Base-by-base conservation (phyloP, 2,888 invertebrate species). In the Zootermopsis nevadensis region DNA sequence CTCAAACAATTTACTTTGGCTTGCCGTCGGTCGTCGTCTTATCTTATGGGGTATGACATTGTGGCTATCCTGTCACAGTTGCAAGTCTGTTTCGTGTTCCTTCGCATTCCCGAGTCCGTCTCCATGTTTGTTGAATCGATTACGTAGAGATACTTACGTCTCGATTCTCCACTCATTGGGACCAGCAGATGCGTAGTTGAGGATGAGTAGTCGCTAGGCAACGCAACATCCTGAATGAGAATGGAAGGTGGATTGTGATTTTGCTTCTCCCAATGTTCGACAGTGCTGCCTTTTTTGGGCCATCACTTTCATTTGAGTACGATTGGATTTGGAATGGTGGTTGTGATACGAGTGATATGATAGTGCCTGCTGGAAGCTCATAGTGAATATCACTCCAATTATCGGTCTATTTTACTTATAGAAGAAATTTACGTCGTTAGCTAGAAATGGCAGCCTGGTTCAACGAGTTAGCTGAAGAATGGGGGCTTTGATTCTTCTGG, bases 121-220 rank as follows among this genome's bases (percentile, higher is more conserved):
- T 72, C 60, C 35, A 7, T 66, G 66, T 35, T 38, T 35, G 60
- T 79, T 24, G 7, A 66, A 79, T 79, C 79, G 79, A 79, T 79
- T 66, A 35, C 38, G 66, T n/a, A 24, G 55, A 33, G 33, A 66
- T 38, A 35, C n/a, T n/a, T n/a, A n/a, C n/a, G 60, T 35, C 79
- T 60, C 60, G 35, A 35, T 66, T 66, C 53, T 53, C 77, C 77
- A 53, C 30, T 53, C 77, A 22, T 35, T 38, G 79, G n/a, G 66
- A 79, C 60, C 66, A 60, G 79, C 79, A 79, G 79, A 79, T 79
- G 79, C 79, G 60, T 79, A 79, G 77, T 77, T 77, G 53, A 53
- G 55, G 55, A 77, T 55, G 76, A 55, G 19, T 38, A 38, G 79
- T 79, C 79, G 55, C 79, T 79, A 66, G n/a, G 79, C 79, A 79